These are phyloP conservation scores for Poeciliopsis prolifica DNA, from an alignment of 2,113 vertebrate genomes.

Conservation along the genomic window DNA sequence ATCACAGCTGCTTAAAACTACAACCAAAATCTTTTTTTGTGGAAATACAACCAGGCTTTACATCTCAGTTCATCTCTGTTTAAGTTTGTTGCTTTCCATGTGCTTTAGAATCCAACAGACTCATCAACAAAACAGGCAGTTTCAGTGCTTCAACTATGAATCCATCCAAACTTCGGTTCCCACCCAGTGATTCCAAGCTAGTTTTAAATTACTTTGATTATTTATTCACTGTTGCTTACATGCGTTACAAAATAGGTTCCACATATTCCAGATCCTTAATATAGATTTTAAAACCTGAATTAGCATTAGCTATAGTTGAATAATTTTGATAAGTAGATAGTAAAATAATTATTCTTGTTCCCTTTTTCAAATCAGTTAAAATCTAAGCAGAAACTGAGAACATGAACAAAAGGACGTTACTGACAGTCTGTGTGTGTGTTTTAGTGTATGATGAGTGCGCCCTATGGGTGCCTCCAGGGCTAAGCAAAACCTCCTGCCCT, in stretches of 20 bases:
- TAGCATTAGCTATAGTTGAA: neutral
- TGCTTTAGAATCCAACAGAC: too few species aligned
- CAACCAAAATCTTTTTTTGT: neutral
- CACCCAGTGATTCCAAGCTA: too few species aligned
- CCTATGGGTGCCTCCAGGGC: constrained; percentile 70
- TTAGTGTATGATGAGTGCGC: constrained; percentile 36
- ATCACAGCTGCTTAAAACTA: neutral
- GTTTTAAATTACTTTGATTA: neutral
- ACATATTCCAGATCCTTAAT: neutral
- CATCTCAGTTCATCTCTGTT: neutral
- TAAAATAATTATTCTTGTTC: neutral
- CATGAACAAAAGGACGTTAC: constrained; percentile 20
- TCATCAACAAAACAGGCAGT: too few species aligned
- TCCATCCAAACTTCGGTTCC: neutral
- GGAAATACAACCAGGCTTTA: neutral
- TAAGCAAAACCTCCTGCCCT: constrained; percentile 63
- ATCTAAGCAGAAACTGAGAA: constrained; percentile 15
- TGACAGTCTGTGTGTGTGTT: constrained; percentile 31
- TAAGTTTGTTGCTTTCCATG: neutral
- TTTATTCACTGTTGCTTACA: neutral
- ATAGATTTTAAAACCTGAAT: neutral
- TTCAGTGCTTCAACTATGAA: neutral
- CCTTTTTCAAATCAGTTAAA: neutral
- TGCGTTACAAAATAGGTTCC: neutral
- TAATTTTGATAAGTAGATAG: too few species aligned